Conservation (phyloP, 2,113 vertebrate species). For the Alethe castanea region DNA sequence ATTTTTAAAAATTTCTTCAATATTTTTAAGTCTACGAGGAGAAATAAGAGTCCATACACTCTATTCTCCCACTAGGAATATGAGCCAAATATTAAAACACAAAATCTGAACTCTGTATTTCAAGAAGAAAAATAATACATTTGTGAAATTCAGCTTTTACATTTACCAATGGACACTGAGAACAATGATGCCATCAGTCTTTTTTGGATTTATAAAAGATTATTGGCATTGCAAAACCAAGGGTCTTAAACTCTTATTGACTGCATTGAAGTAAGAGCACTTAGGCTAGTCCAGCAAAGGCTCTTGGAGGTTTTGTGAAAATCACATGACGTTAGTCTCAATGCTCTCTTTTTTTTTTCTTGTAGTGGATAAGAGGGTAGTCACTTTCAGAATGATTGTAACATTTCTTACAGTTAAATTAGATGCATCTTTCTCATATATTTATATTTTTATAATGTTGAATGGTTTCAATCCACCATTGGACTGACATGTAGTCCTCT, state of each 20-base stretch:
- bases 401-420: neutral
- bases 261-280: neutral
- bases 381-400: neutral
- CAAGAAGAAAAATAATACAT: neutral
- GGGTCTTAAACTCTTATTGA: neutral
- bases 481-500: neutral
- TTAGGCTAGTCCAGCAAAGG: neutral
- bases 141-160: neutral
- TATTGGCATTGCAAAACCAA: neutral
- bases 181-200: neutral
- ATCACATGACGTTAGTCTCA: fast-evolving
- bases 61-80: neutral
- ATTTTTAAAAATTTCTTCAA: neutral
- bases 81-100: neutral
- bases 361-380: neutral
- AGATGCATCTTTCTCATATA: neutral
- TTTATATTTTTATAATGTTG: neutral
- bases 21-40: neutral
- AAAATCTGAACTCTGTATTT: neutral
- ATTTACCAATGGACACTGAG: neutral
- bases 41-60: neutral
- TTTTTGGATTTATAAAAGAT: neutral
- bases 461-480: neutral
- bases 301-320: neutral
- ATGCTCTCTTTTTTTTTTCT: no score